Percentiles rank a stretch among this genome's conserved stretches.
phyloP scores from a whole-genome alignment of 2,888 invertebrate species.

The Drosophila parthenogenetica region DNA sequence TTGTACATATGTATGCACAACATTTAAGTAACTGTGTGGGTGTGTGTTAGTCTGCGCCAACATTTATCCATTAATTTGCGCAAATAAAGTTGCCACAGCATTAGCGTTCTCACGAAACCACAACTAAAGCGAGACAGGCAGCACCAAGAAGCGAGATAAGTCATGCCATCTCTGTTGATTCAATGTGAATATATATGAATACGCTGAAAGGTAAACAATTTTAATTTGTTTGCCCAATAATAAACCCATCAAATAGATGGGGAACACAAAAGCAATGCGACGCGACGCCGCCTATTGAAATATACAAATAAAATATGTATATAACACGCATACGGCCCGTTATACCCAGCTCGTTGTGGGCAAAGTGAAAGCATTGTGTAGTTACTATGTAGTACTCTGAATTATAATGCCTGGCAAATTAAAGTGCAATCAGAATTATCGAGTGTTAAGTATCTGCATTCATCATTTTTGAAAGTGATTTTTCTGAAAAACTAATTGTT shows the following conservation, averaged over 20 bases:
- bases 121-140: conserved; percentile 57
- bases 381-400: conserved; percentile 21
- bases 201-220: conserved; percentile 75
- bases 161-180: conserved; percentile 23
- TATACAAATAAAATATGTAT: conserved; percentile 62
- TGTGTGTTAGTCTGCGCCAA: conserved; percentile 32
- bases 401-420: conserved; percentile 47
- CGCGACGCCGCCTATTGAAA: conserved; percentile 37
- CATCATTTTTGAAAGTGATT: not conserved
- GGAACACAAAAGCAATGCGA: conserved; percentile 12
- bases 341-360: conserved; percentile 50
- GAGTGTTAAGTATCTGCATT: not conserved
- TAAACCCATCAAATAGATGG: conserved; percentile 67
- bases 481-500: conserved; percentile 13
- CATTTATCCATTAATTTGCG: conserved; percentile 76
- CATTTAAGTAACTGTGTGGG: conserved; percentile 11
- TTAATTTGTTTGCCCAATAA: conserved; percentile 78
- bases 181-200: conserved; percentile 29
- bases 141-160: conserved; percentile 2
- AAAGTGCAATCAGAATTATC: conserved; percentile 17
- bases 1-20: not conserved
- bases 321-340: conserved; percentile 55
- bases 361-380: conserved; percentile 22
- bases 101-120: conserved; percentile 70
- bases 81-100: conserved; percentile 76